These are phyloP conservation scores for Gastracanthus pulcherrimus DNA, from an alignment of 2,888 invertebrate species.

Conservation along the genomic window DNA sequence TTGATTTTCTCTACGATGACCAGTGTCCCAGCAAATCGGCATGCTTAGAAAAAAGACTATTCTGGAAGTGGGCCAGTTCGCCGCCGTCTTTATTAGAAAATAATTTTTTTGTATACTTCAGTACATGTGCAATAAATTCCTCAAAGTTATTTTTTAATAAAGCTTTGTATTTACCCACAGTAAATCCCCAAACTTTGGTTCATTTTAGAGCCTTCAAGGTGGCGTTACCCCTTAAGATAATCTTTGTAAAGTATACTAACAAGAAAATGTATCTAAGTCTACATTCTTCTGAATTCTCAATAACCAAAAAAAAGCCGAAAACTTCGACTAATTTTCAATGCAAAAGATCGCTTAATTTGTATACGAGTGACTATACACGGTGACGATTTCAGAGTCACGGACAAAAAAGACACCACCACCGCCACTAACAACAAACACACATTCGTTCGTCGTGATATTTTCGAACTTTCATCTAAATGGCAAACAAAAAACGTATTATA, in stretches of 20 bases:
- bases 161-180: no score
- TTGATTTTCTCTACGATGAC: no score
- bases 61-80: no score
- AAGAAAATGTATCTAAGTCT: conserved; percentile 18
- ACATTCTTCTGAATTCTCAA: conserved; percentile 5
- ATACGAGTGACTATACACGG: conserved; percentile 11
- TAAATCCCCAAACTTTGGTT: no score
- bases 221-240: no score
- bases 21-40: no score
- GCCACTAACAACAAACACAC: not conserved
- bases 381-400: not conserved
- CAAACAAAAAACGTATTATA: conserved; percentile 21
- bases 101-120: no score
- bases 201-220: no score
- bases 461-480: conserved; percentile 49
- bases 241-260: conserved; percentile 18
- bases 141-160: no score
- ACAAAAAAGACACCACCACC: not conserved
- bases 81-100: no score
- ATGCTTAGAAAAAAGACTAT: no score
- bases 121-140: no score
- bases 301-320: not conserved
- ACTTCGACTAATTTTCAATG: conserved; percentile 1
- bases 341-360: conserved; percentile 15
- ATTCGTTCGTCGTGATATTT: conserved; percentile 53